Evolutionary conservation across 2,888 invertebrate species (phyloP).

Genomic region (Erynnis tages): DNA sequence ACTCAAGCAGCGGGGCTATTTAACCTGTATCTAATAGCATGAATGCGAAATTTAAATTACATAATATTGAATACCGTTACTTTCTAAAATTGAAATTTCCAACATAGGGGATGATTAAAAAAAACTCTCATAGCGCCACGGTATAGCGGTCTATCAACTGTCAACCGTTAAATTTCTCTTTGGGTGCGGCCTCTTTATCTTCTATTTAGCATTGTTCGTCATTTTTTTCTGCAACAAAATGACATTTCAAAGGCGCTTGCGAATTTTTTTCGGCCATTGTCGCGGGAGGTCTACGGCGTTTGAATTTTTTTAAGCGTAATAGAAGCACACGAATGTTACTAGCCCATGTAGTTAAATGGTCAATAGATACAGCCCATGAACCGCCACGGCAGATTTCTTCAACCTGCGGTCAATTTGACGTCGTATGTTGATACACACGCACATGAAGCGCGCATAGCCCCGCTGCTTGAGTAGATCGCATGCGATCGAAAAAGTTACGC

Average conservation of each 20-base stretch:
- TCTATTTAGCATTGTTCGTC: slow-evolving; percentile 14
- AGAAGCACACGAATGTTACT: neutral
- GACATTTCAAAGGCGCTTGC: slow-evolving; percentile 11
- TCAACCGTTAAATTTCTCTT: slow-evolving; percentile 6
- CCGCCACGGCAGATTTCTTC: too few species aligned
- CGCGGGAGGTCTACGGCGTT: neutral
- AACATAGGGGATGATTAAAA: neutral
- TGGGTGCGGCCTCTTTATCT: slow-evolving; percentile 16
- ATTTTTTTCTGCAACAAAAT: slow-evolving; percentile 8
- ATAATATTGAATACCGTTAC: slow-evolving; percentile 7
- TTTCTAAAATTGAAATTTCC: neutral
- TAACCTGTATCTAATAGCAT: too few species aligned
- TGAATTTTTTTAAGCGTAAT: neutral
- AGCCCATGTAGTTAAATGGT: too few species aligned
- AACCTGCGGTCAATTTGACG: too few species aligned
- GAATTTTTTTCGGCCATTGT: neutral
- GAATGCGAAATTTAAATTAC: too few species aligned
- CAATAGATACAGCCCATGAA: too few species aligned
- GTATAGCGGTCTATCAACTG: slow-evolving; percentile 10
- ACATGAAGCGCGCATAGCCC: too few species aligned
- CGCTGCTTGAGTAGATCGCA: too few species aligned
- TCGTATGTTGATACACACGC: too few species aligned
- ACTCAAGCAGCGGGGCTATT: too few species aligned
- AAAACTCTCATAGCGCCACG: slow-evolving; percentile 2
- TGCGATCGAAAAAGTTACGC: too few species aligned